These are phyloP conservation scores for Sphenodon punctatus DNA, from an alignment of 2,797 vertebrate genomes.

Conservation along the genomic window DNA sequence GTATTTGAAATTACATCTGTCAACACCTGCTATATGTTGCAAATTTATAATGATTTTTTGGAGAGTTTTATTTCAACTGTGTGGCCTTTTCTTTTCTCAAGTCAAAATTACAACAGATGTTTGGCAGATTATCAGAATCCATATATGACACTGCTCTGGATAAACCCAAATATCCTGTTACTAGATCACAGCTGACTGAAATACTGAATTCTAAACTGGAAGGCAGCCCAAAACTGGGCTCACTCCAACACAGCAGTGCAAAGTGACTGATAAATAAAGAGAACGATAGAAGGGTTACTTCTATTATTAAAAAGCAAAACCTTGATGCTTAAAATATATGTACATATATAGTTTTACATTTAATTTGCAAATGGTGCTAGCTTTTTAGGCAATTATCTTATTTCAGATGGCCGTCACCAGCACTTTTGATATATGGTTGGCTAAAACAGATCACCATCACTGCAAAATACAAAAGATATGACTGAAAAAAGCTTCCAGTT, in stretches of 20 bases:
- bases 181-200: conserved; percentile 7
- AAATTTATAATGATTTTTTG: not conserved
- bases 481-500: not conserved
- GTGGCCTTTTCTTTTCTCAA: not conserved
- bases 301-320: no score
- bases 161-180: conserved; percentile 1
- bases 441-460: not conserved
- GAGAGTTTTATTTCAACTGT: not conserved
- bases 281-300: not conserved
- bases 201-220: not conserved
- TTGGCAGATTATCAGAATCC: not conserved
- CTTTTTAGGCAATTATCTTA: not conserved
- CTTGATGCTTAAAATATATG: not conserved
- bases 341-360: not conserved
- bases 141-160: not conserved
- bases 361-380: not conserved
- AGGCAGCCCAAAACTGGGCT: not conserved
- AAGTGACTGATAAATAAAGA: fast-evolving
- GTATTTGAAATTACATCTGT: not conserved
- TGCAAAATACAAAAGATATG: not conserved
- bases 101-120: not conserved
- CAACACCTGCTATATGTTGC: not conserved
- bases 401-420: not conserved
- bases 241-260: fast-evolving
- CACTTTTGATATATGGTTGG: not conserved